phyloP scores from a whole-genome alignment of 2,113 vertebrate species.

The Platysteira castanea region DNA sequence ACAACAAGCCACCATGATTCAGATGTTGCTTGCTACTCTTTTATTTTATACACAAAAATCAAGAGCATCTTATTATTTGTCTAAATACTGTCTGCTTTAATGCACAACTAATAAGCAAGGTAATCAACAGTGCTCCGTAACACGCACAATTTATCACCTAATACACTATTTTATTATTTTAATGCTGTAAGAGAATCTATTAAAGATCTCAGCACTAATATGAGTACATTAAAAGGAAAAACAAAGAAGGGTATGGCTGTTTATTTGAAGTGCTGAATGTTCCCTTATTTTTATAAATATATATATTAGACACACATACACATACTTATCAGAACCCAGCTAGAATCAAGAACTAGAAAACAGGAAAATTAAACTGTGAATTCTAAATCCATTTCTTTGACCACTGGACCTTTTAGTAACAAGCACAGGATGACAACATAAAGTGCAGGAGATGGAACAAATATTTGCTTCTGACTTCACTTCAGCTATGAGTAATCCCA shows the following conservation, averaged over 20 bases:
- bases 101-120: neutral
- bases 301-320: neutral
- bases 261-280: neutral
- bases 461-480: neutral
- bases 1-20: neutral
- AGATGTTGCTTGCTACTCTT: neutral
- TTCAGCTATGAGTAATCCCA: neutral
- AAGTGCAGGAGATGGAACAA: neutral
- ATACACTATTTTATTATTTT: neutral
- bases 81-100: neutral
- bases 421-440: neutral
- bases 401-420: neutral
- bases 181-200: neutral
- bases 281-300: neutral
- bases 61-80: neutral
- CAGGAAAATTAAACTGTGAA: neutral
- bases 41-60: neutral
- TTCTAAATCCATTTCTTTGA: neutral
- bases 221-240: neutral
- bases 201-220: neutral
- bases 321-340: neutral
- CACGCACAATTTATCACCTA: neutral
- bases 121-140: neutral
- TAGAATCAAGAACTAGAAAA: neutral
- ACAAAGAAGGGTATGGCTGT: neutral